These are phyloP conservation scores for Chloroceryle inda DNA, from an alignment of 2,797 vertebrate genomes.

Conservation along the genomic window DNA sequence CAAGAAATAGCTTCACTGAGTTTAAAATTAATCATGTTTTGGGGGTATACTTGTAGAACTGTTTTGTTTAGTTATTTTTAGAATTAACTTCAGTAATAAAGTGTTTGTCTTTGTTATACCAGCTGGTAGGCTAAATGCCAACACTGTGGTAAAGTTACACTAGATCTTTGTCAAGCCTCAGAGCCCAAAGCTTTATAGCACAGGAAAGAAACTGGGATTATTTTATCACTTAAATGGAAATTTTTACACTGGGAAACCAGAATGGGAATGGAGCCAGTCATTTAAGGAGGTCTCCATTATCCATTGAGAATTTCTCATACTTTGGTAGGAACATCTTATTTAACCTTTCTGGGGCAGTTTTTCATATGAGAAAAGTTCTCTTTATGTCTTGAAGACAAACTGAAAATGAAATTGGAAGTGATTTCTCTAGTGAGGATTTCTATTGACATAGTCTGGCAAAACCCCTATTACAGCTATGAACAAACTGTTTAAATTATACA, in stretches of 20 bases:
- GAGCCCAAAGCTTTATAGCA: neutral
- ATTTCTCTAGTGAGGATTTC: neutral
- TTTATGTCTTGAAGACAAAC: neutral
- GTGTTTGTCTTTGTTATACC: neutral
- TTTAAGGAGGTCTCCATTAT: neutral
- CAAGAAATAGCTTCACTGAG: neutral
- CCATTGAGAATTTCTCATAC: neutral
- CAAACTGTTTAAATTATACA: neutral
- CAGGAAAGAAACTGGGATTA: neutral
- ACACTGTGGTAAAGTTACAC: neutral
- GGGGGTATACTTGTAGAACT: neutral
- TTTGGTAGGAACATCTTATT: neutral
- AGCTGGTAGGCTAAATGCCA: neutral
- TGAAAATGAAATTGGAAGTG: neutral
- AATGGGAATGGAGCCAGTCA: neutral
- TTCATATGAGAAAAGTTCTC: neutral
- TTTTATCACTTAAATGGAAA: neutral
- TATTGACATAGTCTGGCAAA: neutral
- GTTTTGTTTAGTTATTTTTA: constrained; percentile 38
- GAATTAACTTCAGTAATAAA: neutral
- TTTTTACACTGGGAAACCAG: neutral
- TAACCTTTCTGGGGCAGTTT: neutral
- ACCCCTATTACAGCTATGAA: neutral
- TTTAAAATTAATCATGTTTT: constrained; percentile 45
- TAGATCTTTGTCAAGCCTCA: neutral